These are phyloP conservation scores for Mesopsocus fuscifrons DNA, from an alignment of 2,888 invertebrate species.

Conservation along the genomic window DNA sequence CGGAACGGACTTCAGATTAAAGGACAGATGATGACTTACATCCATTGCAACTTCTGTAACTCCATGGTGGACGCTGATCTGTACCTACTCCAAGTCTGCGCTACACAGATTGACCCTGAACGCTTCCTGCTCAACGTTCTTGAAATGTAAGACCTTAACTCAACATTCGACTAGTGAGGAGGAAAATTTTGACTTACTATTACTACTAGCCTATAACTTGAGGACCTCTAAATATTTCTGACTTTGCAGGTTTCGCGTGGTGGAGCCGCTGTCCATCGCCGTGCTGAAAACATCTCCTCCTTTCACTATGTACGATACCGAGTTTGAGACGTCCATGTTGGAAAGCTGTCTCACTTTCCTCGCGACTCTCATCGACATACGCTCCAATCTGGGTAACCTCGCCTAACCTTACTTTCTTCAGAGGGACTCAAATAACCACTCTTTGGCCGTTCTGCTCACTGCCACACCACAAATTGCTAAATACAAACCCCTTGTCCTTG, in stretches of 20 bases:
- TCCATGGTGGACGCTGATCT: slow-evolving; percentile 97
- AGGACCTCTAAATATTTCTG: neutral
- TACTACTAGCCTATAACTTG: neutral
- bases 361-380: slow-evolving; percentile 67
- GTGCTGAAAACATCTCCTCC: slow-evolving; percentile 5
- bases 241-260: neutral
- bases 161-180: slow-evolving; percentile 9
- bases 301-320: slow-evolving; percentile 33
- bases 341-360: slow-evolving; percentile 84
- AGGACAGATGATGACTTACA: slow-evolving; percentile 98
- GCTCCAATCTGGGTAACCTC: slow-evolving; percentile 62
- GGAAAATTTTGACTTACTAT: slow-evolving; percentile 1
- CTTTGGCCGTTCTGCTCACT: too few relatives aligned
- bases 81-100: slow-evolving; percentile 85
- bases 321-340: slow-evolving; percentile 76
- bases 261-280: slow-evolving; percentile 6
- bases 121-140: slow-evolving; percentile 71
- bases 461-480: too few relatives aligned
- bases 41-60: slow-evolving; percentile 96
- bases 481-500: too few relatives aligned
- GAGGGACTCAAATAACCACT: too few relatives aligned
- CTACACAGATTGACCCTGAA: slow-evolving; percentile 69
- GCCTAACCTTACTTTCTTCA: too few relatives aligned
- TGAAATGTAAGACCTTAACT: slow-evolving; percentile 63
- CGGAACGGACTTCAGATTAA: slow-evolving; percentile 93